phyloP scores from a whole-genome alignment of 2,888 invertebrate species.

The Cephus pygmeus region DNA sequence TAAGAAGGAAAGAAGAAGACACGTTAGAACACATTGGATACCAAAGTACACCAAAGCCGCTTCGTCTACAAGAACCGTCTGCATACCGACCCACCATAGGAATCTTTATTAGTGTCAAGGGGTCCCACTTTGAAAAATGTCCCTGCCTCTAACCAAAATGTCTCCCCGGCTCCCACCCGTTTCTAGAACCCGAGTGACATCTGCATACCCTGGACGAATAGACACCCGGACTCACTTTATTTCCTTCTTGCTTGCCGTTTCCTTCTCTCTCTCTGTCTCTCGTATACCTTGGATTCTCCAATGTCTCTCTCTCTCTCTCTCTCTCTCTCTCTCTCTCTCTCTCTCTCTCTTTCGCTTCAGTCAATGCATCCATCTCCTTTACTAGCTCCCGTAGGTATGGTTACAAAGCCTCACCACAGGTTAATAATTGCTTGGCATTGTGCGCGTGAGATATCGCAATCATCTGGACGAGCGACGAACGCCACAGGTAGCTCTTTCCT shows the following conservation, averaged over 20 bases:
- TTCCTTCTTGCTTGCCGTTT: neutral
- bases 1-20: slow-evolving; percentile 7
- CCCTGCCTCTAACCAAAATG: slow-evolving; percentile 21
- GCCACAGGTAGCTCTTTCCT: slow-evolving; percentile 23
- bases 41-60: slow-evolving; percentile 33
- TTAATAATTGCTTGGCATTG: slow-evolving; percentile 57
- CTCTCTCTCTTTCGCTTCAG: neutral
- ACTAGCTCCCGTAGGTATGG: slow-evolving; percentile 27
- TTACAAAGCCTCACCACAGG: slow-evolving; percentile 40
- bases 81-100: slow-evolving; percentile 36
- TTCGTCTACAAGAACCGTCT: slow-evolving; percentile 39
- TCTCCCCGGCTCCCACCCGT: slow-evolving; percentile 7
- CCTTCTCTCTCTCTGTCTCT: neutral
- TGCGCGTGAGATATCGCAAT: slow-evolving; percentile 52
- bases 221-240: slow-evolving; percentile 24
- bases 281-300: slow-evolving; percentile 12
- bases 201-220: slow-evolving; percentile 36
- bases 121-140: slow-evolving; percentile 47
- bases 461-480: slow-evolving; percentile 37
- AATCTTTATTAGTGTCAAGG: slow-evolving; percentile 56
- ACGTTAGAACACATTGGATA: slow-evolving; percentile 19
- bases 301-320: neutral
- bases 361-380: slow-evolving; percentile 6
- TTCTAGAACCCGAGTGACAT: slow-evolving; percentile 42
- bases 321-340: neutral